Evolutionary conservation across 2,888 invertebrate genomes (phyloP).

Genomic region (Melanchra persicariae): DNA sequence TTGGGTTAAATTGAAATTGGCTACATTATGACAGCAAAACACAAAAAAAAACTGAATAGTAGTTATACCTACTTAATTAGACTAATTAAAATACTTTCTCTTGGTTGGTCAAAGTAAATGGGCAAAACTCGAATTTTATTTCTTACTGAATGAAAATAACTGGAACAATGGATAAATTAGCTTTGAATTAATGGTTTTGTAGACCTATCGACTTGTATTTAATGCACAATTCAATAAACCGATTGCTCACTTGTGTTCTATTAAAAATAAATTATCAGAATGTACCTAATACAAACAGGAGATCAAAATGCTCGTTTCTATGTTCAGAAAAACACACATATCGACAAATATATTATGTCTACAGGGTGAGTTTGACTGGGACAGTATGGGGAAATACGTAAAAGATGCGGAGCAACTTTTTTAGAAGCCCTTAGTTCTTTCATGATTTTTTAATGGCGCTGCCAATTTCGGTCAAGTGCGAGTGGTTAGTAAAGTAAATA

Average conservation of each 20-base stretch:
- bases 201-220: neutral
- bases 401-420: neutral
- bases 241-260: neutral
- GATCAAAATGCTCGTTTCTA: constrained; percentile 19
- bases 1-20: neutral
- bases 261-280: constrained; percentile 22
- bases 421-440: neutral
- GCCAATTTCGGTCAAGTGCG: no score
- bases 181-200: neutral
- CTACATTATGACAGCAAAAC: neutral
- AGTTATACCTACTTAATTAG: no score
- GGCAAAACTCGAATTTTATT: neutral
- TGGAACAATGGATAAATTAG: no score
- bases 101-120: neutral
- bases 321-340: constrained; percentile 7
- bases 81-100: no score
- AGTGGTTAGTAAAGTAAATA: no score
- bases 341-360: no score
- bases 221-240: constrained; percentile 2
- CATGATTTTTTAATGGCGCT: no score
- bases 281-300: neutral
- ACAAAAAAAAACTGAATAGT: neutral
- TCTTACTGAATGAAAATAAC: neutral
- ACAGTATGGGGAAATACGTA: neutral
- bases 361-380: neutral